These are phyloP conservation scores for Acrocyrtus sp. DNA, from an alignment of 2,888 invertebrate species.

Conservation along the genomic window DNA sequence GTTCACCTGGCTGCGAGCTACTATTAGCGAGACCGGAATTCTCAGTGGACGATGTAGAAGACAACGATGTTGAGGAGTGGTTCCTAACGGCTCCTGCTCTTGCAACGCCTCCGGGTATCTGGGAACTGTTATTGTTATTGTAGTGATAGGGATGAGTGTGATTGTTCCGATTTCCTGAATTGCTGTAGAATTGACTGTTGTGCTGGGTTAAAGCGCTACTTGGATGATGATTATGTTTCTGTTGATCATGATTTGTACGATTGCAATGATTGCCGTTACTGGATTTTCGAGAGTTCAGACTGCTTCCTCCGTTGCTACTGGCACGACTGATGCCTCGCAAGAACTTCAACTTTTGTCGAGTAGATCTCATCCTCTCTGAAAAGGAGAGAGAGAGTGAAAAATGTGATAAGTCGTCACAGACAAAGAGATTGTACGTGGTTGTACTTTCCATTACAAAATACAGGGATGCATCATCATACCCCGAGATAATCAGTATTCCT, in stretches of 20 bases:
- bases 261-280: conserved; percentile 20
- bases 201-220: conserved; percentile 21
- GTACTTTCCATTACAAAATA: no score
- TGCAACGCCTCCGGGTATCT: not conserved
- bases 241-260: conserved; percentile 10
- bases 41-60: not conserved
- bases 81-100: conserved; percentile 32
- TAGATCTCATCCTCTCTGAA: conserved; percentile 60
- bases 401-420: not conserved
- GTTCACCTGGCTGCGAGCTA: not conserved
- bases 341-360: conserved; percentile 62
- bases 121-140: not conserved
- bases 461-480: no score
- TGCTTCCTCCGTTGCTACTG: conserved; percentile 52
- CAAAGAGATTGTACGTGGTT: not conserved
- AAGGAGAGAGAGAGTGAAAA: no score
- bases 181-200: conserved; percentile 31
- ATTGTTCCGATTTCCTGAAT: not conserved
- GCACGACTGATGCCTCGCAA: conserved; percentile 62
- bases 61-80: conserved; percentile 19
- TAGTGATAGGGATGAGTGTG: no score
- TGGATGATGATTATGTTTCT: conserved; percentile 5
- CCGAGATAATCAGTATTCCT: no score
- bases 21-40: conserved; percentile 1
- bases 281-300: conserved; percentile 48